Base-by-base conservation (phyloP, 2,888 invertebrate species). In the Dicyrtoma fusca region DNA sequence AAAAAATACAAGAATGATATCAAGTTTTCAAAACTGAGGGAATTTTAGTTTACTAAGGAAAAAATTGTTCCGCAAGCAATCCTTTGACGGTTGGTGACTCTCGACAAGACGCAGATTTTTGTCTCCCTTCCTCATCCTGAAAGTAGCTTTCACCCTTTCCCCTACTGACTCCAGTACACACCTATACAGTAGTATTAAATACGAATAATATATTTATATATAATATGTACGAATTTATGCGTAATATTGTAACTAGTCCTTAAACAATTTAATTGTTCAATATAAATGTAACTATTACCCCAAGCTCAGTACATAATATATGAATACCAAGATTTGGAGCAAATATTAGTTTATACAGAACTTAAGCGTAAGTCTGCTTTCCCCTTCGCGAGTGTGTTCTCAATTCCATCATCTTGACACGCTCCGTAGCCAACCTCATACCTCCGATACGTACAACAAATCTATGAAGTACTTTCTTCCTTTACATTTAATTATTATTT, bases 301-400 rank as follows among this genome's bases (percentile, higher is more conserved):
- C 57, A 68, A 68, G 44, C 53, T 44, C 55, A 66, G 23, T 25
- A 34, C 8, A 34, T 34, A 34, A 34, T 34, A 34, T 34, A 34
- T 47, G 21, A 21, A n/a, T 21, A 49, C 61, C 51, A 25, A 45
- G 34, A 61, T 26, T 21, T 42, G 53, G 23, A 26, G 34, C 14
- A 26, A 42, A 70, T 21, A 19, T 25, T 69, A 63, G 61, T 62
- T 63, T 55, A 63, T 63, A 70, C 44, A 49, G 70, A 62, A 34
- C 65, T 53, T 51, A 65, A 78, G 78, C 78, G 78, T 78, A 78
- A 74, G 74, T 76, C 68, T 74, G 76, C 76, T 76, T 76, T 75
- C 78, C 78, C 78, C 76, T 78, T 75, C 72, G 75, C 62, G 76
- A 78, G 76, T 74, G 76, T 76, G 75, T 26, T 51, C 10, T 26